These are phyloP conservation scores for Eristalinus aeneus DNA, from an alignment of 2,888 invertebrate species.

Conservation along the genomic window DNA sequence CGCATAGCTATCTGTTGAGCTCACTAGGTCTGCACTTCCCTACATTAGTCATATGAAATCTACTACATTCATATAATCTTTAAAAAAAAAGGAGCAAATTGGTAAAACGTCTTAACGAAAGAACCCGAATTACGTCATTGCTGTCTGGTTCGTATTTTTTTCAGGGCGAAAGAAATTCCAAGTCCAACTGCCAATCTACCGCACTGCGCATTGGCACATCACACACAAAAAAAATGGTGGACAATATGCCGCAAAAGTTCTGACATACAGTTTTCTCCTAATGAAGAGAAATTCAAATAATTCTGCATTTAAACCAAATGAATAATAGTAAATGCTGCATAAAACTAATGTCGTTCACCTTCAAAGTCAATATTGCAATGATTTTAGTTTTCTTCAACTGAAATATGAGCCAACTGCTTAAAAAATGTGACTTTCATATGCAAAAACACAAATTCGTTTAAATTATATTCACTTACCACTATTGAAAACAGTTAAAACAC, in stretches of 20 bases:
- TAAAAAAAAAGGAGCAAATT: background rate
- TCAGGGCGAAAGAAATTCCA: slow-evolving; percentile 39
- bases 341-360: background rate
- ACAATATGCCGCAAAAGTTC: slow-evolving; percentile 34
- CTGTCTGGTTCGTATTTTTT: slow-evolving; percentile 25
- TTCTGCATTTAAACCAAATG: background rate
- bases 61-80: background rate
- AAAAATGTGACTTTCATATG: slow-evolving; percentile 7
- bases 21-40: slow-evolving; percentile 34
- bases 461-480: slow-evolving; percentile 46
- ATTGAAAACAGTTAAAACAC: slow-evolving; percentile 56
- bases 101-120: slow-evolving; percentile 44
- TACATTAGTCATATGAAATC: background rate
- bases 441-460: slow-evolving; percentile 13
- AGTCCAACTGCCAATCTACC: slow-evolving; percentile 39
- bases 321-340: background rate
- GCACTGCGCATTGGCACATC: slow-evolving; percentile 60
- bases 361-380: background rate
- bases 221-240: slow-evolving; percentile 47
- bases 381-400: background rate
- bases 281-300: background rate
- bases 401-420: slow-evolving; percentile 36
- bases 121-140: slow-evolving; percentile 57
- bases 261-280: background rate
- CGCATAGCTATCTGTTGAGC: slow-evolving; percentile 54